Evolutionary conservation across 1,140 invertebrate species (phyloP).

Genomic region (Bombus picipes): DNA sequence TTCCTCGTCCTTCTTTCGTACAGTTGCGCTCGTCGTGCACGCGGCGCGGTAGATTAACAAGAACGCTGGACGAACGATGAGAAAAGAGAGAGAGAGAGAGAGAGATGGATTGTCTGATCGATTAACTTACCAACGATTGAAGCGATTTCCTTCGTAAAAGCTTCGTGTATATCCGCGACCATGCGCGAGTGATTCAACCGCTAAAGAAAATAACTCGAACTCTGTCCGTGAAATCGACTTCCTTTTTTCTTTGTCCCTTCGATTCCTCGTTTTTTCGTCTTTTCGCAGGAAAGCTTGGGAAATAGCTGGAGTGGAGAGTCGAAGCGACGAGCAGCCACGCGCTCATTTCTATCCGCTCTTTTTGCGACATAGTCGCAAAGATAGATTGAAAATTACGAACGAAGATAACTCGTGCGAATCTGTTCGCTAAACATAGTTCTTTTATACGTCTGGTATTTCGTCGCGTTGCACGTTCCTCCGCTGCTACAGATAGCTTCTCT

Average conservation of each 20-base stretch:
- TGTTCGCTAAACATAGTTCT: background rate
- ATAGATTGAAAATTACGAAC: background rate
- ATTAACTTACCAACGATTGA: conserved; percentile 47
- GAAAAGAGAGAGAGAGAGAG: background rate
- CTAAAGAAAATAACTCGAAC: background rate
- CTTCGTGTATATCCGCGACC: background rate
- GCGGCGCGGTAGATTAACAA: conserved; percentile 23
- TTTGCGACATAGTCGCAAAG: background rate
- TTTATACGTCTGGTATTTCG: too few species aligned
- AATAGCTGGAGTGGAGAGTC: background rate
- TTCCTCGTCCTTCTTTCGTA: background rate
- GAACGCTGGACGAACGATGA: background rate
- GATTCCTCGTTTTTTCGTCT: background rate
- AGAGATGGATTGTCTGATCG: conserved; percentile 11
- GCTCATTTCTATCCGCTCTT: background rate
- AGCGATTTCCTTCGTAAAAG: conserved; percentile 3
- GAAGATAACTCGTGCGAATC: background rate
- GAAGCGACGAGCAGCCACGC: too few species aligned
- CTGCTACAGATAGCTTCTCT: background rate
- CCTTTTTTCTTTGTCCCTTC: too few species aligned
- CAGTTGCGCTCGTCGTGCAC: background rate
- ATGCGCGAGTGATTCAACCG: background rate
- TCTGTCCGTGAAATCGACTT: background rate
- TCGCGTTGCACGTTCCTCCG: background rate
- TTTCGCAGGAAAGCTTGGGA: background rate